Evolutionary conservation across 2,113 vertebrate genomes (phyloP).

Genomic region (Gallinago paraguaiae): DNA sequence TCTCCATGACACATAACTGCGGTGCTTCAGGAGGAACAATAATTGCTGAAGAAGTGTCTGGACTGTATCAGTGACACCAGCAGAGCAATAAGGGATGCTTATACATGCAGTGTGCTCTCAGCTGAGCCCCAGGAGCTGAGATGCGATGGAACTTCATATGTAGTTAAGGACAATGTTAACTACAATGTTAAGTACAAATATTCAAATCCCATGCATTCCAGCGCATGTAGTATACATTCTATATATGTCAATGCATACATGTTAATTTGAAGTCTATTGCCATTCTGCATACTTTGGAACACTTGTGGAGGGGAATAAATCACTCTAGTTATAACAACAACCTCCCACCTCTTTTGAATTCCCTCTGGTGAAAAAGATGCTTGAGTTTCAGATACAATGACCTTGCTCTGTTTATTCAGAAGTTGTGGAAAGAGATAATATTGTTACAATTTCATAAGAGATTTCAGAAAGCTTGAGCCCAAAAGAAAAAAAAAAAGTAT

Average conservation of each 20-base stretch:
- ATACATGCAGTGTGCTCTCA: background rate
- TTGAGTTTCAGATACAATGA: background rate
- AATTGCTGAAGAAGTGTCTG: background rate
- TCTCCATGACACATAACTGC: background rate
- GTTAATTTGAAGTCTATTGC: background rate
- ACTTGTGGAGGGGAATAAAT: background rate
- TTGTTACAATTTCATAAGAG: background rate
- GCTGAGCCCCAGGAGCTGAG: background rate
- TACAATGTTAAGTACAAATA: background rate
- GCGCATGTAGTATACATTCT: background rate
- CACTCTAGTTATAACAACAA: background rate
- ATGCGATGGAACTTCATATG: background rate
- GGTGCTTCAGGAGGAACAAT: slow-evolving; percentile 3
- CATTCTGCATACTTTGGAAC: background rate
- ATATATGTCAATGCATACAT: background rate
- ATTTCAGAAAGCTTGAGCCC: background rate
- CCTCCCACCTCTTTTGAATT: background rate
- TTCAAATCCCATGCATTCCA: background rate
- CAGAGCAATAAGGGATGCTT: background rate
- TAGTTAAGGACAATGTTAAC: background rate
- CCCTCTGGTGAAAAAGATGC: background rate
- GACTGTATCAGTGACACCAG: background rate
- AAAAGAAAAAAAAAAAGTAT: background rate
- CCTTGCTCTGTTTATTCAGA: background rate
- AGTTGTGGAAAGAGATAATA: background rate